Evolutionary conservation across 2,888 invertebrate genomes (phyloP), one percentile per base, ranked within the genome.

Genomic region (Bhutanitis thaidina): DNA sequence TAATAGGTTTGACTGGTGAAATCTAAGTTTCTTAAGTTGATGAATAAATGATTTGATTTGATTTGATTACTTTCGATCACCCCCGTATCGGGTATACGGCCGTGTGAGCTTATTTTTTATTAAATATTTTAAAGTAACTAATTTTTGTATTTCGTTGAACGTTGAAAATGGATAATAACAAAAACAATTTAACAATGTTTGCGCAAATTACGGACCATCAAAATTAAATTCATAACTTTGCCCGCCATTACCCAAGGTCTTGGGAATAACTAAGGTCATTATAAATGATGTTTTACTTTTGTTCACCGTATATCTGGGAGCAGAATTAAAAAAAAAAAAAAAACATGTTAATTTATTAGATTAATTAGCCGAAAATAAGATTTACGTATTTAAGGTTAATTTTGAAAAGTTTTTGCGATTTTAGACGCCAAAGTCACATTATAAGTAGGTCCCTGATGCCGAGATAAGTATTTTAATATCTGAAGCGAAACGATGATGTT

Each of bases 281-380:
- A 20, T 13, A 15, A 27, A 39, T 27, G 14, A 46, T 39, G 16
- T 32, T 12, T 39, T 14, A 14, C 39, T 39, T 32, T 14, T 25
- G 41, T 36, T 16, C 12, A 12, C 27, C 20, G 25, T 13, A 25
- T 16, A 40, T 34, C 15, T 14, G 39, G 25, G 43, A 30, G 16
- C 20, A 20, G 1, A 29, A 13, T 32, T 15, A 34, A 12, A 20
- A n/a, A 52, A 43, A 45, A 30, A n/a, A 52, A 45, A 45, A 52
- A 48, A 45, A 53, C 52, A 48, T 39, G 56, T 56, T 58, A 63
- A 68, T 65, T 62, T 64, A 64, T 64, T 55, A 52, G 57, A 50
- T 54, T 69, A 68, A 70, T 70, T 68, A 67, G 60, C 63, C 48
- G 53, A 61, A 64, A 61, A 64, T 63, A 57, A 58, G 45, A 55